Base-by-base conservation (phyloP, 2,797 vertebrate genomes). In the Leptoclinus maculatus region DNA sequence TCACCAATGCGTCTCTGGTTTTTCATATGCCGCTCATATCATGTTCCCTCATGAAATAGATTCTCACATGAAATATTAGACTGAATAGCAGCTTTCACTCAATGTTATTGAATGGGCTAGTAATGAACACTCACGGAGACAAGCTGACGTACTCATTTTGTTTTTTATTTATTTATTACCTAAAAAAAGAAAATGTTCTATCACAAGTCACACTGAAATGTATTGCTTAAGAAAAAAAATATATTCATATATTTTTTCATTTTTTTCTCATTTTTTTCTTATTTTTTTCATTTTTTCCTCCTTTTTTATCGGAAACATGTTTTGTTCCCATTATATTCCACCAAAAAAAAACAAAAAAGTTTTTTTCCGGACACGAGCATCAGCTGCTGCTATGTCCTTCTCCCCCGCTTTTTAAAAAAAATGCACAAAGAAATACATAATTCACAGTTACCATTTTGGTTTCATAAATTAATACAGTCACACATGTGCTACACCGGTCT, bases 381-480 rank as follows among this genome's bases (percentile, higher is more conserved):
- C 82, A 87, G 87, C 89, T 92, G 91, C 82, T 85, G 92, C 86
- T 70, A 64, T 74, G 89, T 91, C 92, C 90, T 79, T 91, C 91
- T 90, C 92, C 91, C 92, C 90, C 80, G 65, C 84, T 91, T 89
- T 45, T 19, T 36, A 69, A 84, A 93, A 47, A 47, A 47, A 21
- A 47, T 92, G 91, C 95, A 96, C 94, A 95, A 96, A 96, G 94
- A 96, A 96, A 95, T 95, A 96, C 95, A 92, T 94, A 95, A 95
- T 96, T 96, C 95, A 96, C 95, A 96, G 95, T 96, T 95, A 95
- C 95, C 95, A 96, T 96, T 96, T 96, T 96, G 95, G 95, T 96
- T 96, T 96, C 92, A 96, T 96, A 96, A 96, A 96, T 96, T 96
- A 96, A 96, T 95, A 96, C 95, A 96, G 95, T 96, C 95, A 96